Percentiles rank a stretch among this genome's conserved stretches.
These are phyloP conservation scores for Epirrhoe tristata DNA, from an alignment of 2,888 invertebrate genomes.

Conservation along the genomic window DNA sequence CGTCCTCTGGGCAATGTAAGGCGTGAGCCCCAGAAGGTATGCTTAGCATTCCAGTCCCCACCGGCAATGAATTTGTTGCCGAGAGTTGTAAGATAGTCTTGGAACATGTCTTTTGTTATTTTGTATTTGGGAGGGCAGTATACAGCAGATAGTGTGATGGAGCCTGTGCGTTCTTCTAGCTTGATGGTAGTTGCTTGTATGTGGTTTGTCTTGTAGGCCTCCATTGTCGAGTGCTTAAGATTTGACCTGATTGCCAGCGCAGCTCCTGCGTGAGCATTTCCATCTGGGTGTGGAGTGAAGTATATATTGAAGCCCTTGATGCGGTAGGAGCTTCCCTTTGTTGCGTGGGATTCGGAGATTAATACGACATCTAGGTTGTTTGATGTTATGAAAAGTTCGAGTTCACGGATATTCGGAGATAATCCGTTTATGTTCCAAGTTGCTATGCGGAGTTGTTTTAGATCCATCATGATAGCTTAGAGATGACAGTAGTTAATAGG, in stretches of 20 bases:
- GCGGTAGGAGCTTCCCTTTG: background rate
- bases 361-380: background rate
- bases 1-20: background rate
- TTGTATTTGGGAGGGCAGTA: constrained; percentile 9
- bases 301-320: background rate
- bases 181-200: background rate
- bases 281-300: background rate
- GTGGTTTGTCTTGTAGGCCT: background rate
- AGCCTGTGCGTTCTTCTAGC: background rate
- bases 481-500: too few species aligned
- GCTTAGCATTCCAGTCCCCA: constrained; percentile 8
- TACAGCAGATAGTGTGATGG: background rate
- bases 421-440: too few species aligned
- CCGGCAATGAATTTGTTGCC: background rate
- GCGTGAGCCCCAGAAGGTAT: constrained; percentile 4
- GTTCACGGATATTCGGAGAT: too few species aligned
- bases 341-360: background rate
- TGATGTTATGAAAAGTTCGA: too few species aligned
- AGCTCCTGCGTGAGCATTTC: background rate
- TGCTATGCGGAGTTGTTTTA: too few species aligned
- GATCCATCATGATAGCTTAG: too few species aligned
- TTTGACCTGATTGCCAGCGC: background rate
- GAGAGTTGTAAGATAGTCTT: background rate
- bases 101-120: background rate
- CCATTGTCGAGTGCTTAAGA: background rate